Percentiles rank a stretch among this genome's conserved stretches.
Evolutionary conservation across 2,113 vertebrate species (phyloP).

Genomic region (Gopherus evgoodei): DNA sequence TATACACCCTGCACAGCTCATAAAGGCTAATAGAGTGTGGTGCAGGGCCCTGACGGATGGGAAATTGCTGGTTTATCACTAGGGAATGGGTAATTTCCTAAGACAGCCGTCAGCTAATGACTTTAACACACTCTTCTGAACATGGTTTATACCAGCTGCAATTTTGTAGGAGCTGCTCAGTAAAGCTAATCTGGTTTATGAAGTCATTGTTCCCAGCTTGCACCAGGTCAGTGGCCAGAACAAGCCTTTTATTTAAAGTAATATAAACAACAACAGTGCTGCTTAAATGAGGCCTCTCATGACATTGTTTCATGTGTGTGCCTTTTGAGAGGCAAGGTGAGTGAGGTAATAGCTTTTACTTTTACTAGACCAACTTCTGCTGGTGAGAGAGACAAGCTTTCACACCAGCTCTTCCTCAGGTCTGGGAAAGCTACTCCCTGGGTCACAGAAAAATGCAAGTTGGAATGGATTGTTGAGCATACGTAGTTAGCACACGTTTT

Average conservation of each 20-base stretch:
- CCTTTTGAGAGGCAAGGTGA: not conserved
- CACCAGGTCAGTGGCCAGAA: not conserved
- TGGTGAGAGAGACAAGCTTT: not conserved
- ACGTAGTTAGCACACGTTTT: not conserved
- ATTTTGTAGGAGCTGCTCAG: not conserved
- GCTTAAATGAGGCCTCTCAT: not conserved
- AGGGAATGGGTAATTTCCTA: conserved; percentile 38
- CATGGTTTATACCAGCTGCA: rapidly evolving
- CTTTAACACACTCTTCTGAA: conserved; percentile 1
- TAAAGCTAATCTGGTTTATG: not conserved
- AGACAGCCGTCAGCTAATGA: conserved; percentile 23
- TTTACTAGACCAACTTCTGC: not conserved
- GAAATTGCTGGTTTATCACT: not conserved
- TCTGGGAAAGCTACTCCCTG: not conserved
- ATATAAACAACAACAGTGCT: not conserved
- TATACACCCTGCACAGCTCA: not conserved
- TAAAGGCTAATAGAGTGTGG: not conserved
- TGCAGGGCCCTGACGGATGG: not conserved
- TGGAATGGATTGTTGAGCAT: not conserved
- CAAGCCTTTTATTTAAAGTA: not conserved
- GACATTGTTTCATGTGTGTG: not conserved
- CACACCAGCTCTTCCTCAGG: not conserved
- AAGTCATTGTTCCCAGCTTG: not conserved
- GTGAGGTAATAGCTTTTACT: not conserved
- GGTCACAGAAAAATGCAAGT: not conserved